Evolutionary conservation across 1,140 invertebrate genomes (phyloP).

Genomic region (Drosophila cardini): DNA sequence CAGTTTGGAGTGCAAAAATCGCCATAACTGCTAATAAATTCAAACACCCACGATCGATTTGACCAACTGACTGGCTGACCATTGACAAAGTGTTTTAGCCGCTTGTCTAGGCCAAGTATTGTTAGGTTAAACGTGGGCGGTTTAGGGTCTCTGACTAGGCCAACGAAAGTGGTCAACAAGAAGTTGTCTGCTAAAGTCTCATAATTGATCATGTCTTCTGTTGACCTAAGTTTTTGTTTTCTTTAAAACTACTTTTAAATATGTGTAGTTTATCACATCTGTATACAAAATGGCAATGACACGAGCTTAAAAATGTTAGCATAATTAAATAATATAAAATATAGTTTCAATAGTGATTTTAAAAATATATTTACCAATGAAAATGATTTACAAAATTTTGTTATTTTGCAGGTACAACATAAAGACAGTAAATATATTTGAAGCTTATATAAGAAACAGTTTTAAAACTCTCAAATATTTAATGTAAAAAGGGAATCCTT

Average conservation of each 20-base stretch:
- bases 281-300: slow-evolving; percentile 4
- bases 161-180: slow-evolving; percentile 47
- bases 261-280: slow-evolving; percentile 3
- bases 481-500: too few relatives aligned
- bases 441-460: too few relatives aligned
- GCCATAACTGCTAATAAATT: slow-evolving; percentile 74
- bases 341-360: too few relatives aligned
- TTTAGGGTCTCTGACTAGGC: slow-evolving; percentile 54
- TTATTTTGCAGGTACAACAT: too few relatives aligned
- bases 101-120: slow-evolving; percentile 40
- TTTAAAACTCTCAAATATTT: too few relatives aligned
- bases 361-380: too few relatives aligned
- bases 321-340: background rate
- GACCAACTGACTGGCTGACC: slow-evolving; percentile 10
- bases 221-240: slow-evolving; percentile 9
- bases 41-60: slow-evolving; percentile 70
- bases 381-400: too few relatives aligned
- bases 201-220: slow-evolving; percentile 38
- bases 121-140: slow-evolving; percentile 30
- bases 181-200: background rate
- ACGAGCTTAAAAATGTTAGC: background rate
- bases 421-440: too few relatives aligned
- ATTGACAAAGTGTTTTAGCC: slow-evolving; percentile 44
- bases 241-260: slow-evolving; percentile 7
- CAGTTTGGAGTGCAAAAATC: slow-evolving; percentile 62